Percentiles rank a stretch among this genome's conserved stretches.
Conservation (phyloP, 2,797 vertebrate species). For the Carduelis carduelis region DNA sequence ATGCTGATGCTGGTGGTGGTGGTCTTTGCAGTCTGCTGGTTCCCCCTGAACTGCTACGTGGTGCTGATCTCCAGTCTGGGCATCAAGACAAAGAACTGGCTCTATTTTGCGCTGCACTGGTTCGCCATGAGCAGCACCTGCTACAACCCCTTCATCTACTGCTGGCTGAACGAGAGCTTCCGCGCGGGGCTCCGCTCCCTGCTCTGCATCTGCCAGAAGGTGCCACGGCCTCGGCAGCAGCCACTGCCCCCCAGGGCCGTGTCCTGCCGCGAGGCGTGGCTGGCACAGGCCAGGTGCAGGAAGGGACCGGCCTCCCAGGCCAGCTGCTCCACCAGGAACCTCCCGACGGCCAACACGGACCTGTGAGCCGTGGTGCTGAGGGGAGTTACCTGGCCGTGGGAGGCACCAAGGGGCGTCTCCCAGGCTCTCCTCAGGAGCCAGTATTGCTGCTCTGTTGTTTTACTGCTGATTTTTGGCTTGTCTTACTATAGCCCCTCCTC, state of each 20-base stretch:
- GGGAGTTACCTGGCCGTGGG: rapidly evolving
- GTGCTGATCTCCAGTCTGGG: constrained; percentile 85
- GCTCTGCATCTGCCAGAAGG: background rate
- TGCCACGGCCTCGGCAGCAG: background rate
- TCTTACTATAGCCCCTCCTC: background rate
- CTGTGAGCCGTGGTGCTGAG: background rate
- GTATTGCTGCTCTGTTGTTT: background rate
- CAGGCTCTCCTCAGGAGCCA: background rate
- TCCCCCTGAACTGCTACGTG: constrained; percentile 79
- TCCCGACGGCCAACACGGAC: background rate
- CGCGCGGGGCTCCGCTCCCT: constrained; percentile 24
- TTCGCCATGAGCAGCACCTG: constrained; percentile 93
- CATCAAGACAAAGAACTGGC: constrained; percentile 79
- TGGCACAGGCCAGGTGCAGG: background rate
- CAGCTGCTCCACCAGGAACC: background rate
- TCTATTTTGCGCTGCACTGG: constrained; percentile 89
- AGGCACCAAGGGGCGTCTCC: background rate
- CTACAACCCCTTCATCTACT: constrained; percentile 94
- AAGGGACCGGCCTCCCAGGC: background rate
- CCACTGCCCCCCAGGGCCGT: rapidly evolving
- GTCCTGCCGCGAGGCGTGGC: background rate
- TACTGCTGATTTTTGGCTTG: background rate
- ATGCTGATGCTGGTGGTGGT: constrained; percentile 71
- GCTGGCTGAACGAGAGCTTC: constrained; percentile 88
- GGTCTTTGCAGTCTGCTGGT: constrained; percentile 65